Percentiles rank a stretch among this genome's conserved stretches.
Conservation (phyloP, 2,113 vertebrate species). For the Dicentrarchus labrax region DNA sequence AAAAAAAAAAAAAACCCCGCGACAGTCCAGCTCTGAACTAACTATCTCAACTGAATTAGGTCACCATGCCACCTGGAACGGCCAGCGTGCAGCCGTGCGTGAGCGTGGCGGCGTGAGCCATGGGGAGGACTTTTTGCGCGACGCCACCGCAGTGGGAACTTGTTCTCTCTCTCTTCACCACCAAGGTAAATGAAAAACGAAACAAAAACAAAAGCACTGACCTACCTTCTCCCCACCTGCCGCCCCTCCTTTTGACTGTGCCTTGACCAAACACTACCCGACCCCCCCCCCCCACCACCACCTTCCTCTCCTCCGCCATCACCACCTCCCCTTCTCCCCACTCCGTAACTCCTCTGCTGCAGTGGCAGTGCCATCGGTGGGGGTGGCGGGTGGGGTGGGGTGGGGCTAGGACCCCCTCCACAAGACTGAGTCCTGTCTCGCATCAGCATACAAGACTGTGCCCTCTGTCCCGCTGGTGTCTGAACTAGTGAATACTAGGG, state of each 20-base stretch:
- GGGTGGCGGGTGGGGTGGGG: constrained; percentile 35
- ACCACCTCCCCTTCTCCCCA: constrained; percentile 16
- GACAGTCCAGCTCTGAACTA: constrained; percentile 78
- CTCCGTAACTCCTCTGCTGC: constrained; percentile 62
- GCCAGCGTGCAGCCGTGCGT: constrained; percentile 58
- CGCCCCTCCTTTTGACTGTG: constrained; percentile 69
- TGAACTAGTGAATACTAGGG: constrained; percentile 25
- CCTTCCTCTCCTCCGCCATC: constrained; percentile 40
- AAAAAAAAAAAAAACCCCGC: constrained; percentile 25
- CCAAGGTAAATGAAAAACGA: constrained; percentile 77
- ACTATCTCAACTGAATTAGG: constrained; percentile 85
- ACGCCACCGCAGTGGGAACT: constrained; percentile 68
- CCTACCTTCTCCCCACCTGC: constrained; percentile 65
- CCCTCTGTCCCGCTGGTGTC: constrained; percentile 52
- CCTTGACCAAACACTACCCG: constrained; percentile 70
- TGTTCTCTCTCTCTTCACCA: constrained; percentile 73
- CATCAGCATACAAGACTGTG: constrained; percentile 43
- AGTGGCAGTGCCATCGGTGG: constrained; percentile 55
- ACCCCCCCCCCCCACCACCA: not conserved
- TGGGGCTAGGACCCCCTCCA: constrained; percentile 21
- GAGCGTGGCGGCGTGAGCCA: constrained; percentile 65
- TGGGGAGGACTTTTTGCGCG: constrained; percentile 77
- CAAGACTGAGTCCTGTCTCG: constrained; percentile 41
- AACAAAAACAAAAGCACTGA: constrained; percentile 69
- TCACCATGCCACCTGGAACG: constrained; percentile 71